Evolutionary conservation across 2,113 vertebrate species (phyloP), one percentile per base, ranked within the genome.

Genomic region (Prinia subflava): DNA sequence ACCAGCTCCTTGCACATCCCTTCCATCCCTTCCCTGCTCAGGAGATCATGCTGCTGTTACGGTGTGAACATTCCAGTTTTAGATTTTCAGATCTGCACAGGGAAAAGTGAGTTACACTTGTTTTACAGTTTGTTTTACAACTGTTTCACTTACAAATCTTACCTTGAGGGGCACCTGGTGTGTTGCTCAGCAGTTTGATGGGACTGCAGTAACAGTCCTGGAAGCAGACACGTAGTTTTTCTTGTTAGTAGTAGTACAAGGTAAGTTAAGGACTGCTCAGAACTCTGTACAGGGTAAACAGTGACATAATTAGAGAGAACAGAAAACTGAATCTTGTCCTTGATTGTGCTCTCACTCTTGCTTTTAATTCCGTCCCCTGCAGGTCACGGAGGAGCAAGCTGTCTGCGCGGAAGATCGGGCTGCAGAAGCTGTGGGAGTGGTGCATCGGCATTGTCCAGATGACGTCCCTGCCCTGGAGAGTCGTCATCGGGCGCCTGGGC

Each of bases 361-460:
- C 37, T 37, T 33, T 11, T 3, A 12, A 37, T 79, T 86, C 35
- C 59, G 35, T 69, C 44, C 52, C 55, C 21, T 85, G 44, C 86
- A 99, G 99, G 96, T 98, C 98, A 5, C 98, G 99, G 65, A 98
- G 98, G 87, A 99, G 98, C 52, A 99, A 99, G 92, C 96, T 99
- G 35, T 99, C 99, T 69, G 98, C 99, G 16, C 98, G 99, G 76
- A 99, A 99, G 95, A 99, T 99, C 15, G 99, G 99, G 56, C 97
- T 99, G 55, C 99, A 99, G 97, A 99, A 99, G 96, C 93, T 99
- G 3, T 99, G 99, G 99, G 99, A 99, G 22, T 99, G 99, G 99
- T 99, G 99, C 75, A 90, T 99, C 5, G 99, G 99, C 10, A 98
- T 99, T 59, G 98, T 99, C 25, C 99, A 99, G 96, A 99, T 99